Percentiles rank a stretch among this genome's conserved stretches.
Conservation (phyloP, 2,888 invertebrate genomes). For the Cataglyphis altisquamis region DNA sequence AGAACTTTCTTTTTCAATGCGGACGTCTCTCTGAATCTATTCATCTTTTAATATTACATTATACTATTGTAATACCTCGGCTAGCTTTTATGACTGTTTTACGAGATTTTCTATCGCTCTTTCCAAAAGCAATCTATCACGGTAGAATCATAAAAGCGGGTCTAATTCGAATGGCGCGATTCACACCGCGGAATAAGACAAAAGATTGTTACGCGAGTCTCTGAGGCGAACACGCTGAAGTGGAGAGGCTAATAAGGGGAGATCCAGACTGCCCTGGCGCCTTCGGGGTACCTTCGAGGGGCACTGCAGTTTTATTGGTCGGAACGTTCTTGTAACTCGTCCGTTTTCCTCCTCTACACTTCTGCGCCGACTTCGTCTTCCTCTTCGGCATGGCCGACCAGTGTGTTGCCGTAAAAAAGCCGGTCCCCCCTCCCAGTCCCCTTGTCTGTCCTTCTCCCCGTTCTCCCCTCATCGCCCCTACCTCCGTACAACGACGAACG, state of each 20-base stretch:
- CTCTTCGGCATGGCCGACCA: slow-evolving; percentile 79
- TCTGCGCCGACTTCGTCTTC: slow-evolving; percentile 69
- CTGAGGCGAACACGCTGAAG: slow-evolving; percentile 60
- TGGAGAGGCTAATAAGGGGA: slow-evolving; percentile 77
- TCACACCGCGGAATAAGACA: slow-evolving; percentile 82
- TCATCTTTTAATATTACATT: slow-evolving; percentile 29
- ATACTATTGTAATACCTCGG: slow-evolving; percentile 17
- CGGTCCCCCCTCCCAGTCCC: slow-evolving; percentile 68
- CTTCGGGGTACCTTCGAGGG: slow-evolving; percentile 76
- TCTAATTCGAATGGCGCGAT: slow-evolving; percentile 79
- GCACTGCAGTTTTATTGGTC: slow-evolving; percentile 80
- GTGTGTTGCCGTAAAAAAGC: slow-evolving; percentile 84
- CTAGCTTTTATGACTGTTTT: slow-evolving; percentile 40
- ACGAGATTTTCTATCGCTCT: slow-evolving; percentile 15
- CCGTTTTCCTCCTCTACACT: slow-evolving; percentile 49
- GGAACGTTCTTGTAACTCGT: slow-evolving; percentile 72
- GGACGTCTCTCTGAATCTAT: neutral
- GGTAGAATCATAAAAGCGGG: slow-evolving; percentile 66
- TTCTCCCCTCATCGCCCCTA: neutral
- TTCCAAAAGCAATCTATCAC: slow-evolving; percentile 39
- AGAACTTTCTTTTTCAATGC: neutral
- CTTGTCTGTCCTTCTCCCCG: slow-evolving; percentile 70
- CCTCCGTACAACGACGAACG: slow-evolving; percentile 73
- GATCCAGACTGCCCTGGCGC: slow-evolving; percentile 80
- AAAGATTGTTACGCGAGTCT: slow-evolving; percentile 75